Evolutionary conservation across 2,888 invertebrate genomes (phyloP).

Genomic region (Erebia ligea): DNA sequence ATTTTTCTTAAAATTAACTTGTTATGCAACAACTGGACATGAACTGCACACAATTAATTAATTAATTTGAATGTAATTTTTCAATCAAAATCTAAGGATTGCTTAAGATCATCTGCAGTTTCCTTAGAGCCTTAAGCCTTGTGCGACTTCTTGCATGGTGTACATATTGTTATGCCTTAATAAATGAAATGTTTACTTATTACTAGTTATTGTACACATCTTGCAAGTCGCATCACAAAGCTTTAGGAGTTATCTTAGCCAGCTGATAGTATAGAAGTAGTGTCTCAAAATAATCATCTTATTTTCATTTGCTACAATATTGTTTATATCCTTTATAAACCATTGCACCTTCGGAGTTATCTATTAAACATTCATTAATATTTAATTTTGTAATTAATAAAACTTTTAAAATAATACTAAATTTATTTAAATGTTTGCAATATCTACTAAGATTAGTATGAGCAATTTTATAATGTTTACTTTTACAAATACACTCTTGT

Average conservation of each 20-base stretch:
- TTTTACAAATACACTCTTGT: slow-evolving; percentile 42
- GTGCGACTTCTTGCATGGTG: slow-evolving; percentile 17
- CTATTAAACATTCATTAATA: slow-evolving; percentile 1
- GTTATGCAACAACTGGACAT: not conserved
- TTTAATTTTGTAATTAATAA: slow-evolving; percentile 31
- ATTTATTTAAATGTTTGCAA: slow-evolving; percentile 40
- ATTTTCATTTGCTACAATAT: not conserved
- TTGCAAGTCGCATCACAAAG: slow-evolving; percentile 6
- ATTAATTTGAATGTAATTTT: not conserved
- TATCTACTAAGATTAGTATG: slow-evolving; percentile 59
- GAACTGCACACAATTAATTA: not conserved
- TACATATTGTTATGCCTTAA: slow-evolving; percentile 4
- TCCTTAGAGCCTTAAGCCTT: not conserved
- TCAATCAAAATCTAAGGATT: slow-evolving; percentile 8
- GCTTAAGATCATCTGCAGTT: not conserved
- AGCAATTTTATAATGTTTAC: slow-evolving; percentile 49
- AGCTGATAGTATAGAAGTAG: slow-evolving; percentile 8
- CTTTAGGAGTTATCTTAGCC: not conserved
- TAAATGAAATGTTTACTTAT: not conserved
- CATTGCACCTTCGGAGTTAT: not conserved
- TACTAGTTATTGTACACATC: slow-evolving; percentile 6
- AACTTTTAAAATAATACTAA: slow-evolving; percentile 31
- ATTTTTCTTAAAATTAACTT: slow-evolving; percentile 21
- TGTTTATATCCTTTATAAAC: not conserved
- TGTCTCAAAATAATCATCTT: slow-evolving; percentile 3